Evolutionary conservation across 2,888 invertebrate species (phyloP).

Genomic region (Pyralis farinalis): DNA sequence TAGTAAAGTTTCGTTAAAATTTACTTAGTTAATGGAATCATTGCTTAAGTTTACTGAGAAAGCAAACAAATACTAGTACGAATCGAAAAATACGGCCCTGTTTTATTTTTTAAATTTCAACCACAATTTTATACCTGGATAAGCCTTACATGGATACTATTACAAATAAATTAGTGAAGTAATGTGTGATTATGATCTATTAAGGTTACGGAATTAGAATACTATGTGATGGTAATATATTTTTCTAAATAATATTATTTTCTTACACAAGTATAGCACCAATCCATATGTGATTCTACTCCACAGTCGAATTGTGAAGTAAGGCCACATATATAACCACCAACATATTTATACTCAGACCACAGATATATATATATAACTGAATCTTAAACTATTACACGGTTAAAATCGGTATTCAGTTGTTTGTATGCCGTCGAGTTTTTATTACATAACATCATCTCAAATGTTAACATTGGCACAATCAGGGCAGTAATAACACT

Average conservation of each 20-base stretch:
- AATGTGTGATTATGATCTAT: slow-evolving; percentile 3
- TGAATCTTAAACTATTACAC: background rate
- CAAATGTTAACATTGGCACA: slow-evolving; percentile 48
- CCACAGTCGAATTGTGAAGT: slow-evolving; percentile 41
- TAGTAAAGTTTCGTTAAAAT: slow-evolving; percentile 61
- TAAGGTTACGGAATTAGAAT: slow-evolving; percentile 5
- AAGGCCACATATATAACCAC: slow-evolving; percentile 46
- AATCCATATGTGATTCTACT: slow-evolving; percentile 60
- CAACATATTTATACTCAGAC: slow-evolving; percentile 29
- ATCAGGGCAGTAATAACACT: slow-evolving; percentile 44
- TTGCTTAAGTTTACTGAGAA: slow-evolving; percentile 63
- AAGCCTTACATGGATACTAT: background rate
- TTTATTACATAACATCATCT: no score
- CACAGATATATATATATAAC: slow-evolving; percentile 19
- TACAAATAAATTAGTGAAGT: slow-evolving; percentile 6
- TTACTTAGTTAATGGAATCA: slow-evolving; percentile 76
- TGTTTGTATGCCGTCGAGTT: no score
- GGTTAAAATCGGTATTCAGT: background rate
- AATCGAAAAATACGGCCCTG: slow-evolving; percentile 7
- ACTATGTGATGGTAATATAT: slow-evolving; percentile 20
- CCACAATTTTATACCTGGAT: slow-evolving; percentile 1
- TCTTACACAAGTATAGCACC: slow-evolving; percentile 62
- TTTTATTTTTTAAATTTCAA: background rate
- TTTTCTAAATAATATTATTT: slow-evolving; percentile 28
- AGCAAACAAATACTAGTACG: slow-evolving; percentile 43